phyloP scores from a whole-genome alignment of 2,113 vertebrate genomes.

The Propithecus coquereli region DNA sequence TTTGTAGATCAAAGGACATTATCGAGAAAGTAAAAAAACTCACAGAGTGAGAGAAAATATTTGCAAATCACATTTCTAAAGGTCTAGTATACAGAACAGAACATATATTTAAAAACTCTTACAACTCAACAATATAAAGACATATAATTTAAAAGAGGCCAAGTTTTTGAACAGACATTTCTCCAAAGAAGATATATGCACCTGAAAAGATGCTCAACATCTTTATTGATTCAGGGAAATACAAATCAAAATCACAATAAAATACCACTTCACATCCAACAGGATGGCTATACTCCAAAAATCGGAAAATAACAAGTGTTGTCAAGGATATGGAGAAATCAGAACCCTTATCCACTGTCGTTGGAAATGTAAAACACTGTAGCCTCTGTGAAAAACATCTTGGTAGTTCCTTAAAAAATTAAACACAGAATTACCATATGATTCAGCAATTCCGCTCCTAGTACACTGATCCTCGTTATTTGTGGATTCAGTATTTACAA shows the following conservation, averaged over 20 bases:
- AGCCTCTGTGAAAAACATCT: background rate
- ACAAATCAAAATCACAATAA: slow-evolving; percentile 3
- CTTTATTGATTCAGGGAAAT: background rate
- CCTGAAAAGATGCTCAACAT: background rate
- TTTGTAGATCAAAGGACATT: background rate
- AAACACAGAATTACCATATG: background rate
- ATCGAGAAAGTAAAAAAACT: background rate
- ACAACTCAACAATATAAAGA: slow-evolving; percentile 15
- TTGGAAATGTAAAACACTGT: background rate
- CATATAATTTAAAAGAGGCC: background rate
- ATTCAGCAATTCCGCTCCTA: background rate
- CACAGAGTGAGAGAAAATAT: background rate
- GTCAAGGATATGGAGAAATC: background rate
- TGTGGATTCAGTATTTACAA: background rate
- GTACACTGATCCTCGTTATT: background rate
- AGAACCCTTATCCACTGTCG: background rate
- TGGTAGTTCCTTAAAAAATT: background rate
- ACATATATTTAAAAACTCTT: background rate
- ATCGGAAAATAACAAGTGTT: background rate
- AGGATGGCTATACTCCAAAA: background rate
- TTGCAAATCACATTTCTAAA: background rate
- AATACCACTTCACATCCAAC: background rate
- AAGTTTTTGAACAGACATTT: background rate
- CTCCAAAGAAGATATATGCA: background rate
- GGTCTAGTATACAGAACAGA: background rate